Base-by-base conservation (phyloP, 2,797 vertebrate species). In the Coregonus ussuriensis region DNA sequence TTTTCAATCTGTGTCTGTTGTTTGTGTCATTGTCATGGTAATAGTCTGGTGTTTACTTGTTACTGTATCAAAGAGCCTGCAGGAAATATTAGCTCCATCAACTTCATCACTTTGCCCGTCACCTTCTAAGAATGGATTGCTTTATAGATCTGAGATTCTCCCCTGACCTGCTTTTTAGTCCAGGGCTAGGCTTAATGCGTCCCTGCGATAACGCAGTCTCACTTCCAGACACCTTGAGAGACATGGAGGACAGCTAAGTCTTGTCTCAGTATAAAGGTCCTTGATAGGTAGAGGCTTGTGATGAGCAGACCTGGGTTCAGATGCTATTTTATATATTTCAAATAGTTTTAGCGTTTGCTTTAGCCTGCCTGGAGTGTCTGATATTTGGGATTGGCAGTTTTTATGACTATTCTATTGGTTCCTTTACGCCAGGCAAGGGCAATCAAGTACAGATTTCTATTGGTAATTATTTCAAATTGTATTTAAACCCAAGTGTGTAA, bases 121-220 rank as follows among this genome's bases (percentile, higher is more conserved):
- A 25, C 25, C 25, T 25, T 25, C 25, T 25, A 1, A 25, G 25
- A 25, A 25, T 25, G 25, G 25, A 25, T 25, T 25, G 25, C 25
- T 25, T 25, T 25, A 25, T 25, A 25, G 25, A 25, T 25, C 1
- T 25, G 25, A 25, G 25, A 25, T 25, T 25, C 25, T 25, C 25
- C 25, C 25, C 25, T 25, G 25, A 25, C 25, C 25, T 25, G 25
- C 25, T 29, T 4, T 29, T 29, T 6, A 6, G 37, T 7, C 6
- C 52, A 53, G 52, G 11, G 7, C 37, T 41, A 41, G 37, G 37
- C 37, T 7, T 41, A 6, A 41, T 41, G 76, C 70, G 71, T 81
- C 72, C 74, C 52, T 21, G 76, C 4, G 4, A 65, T 79, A 78
- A 69, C 73, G 85, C 83, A 88, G 80, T 82, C 83, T 86, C 76